A percentile compares a stretch with the other conserved stretches of the same genome.
Evolutionary conservation across 2,888 invertebrate genomes (phyloP).

Genomic region (Drosophila flavopinicola): DNA sequence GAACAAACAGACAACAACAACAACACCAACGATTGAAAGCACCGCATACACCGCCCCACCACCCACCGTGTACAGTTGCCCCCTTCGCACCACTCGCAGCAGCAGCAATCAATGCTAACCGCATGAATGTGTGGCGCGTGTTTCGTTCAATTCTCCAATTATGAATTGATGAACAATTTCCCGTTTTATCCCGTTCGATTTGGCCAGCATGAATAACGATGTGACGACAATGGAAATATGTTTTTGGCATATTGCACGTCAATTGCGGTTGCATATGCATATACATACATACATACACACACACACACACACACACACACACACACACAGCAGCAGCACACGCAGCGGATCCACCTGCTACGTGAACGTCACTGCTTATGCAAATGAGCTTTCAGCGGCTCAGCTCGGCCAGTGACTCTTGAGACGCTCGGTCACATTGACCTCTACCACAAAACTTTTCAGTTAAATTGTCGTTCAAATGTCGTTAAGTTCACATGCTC

Average conservation of each 20-base stretch:
- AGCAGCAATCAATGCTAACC: constrained; percentile 36
- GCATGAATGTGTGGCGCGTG: constrained; percentile 64
- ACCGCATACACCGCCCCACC: not conserved
- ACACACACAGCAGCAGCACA: not conserved
- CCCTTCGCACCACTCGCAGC: not conserved
- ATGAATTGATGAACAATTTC: constrained; percentile 68
- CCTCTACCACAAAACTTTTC: not conserved
- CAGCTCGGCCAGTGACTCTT: constrained; percentile 42
- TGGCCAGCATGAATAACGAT: constrained; percentile 18
- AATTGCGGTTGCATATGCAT: constrained; percentile 8
- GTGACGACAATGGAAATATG: constrained; percentile 25
- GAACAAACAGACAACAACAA: constrained; percentile 10
- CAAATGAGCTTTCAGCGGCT: constrained; percentile 6
- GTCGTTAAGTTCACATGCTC: constrained; percentile 13
- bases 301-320: not conserved
- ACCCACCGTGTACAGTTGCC: no score
- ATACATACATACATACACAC: not conserved
- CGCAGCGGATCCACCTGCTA: not conserved
- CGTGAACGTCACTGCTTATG: constrained; percentile 5
- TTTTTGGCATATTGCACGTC: not conserved
- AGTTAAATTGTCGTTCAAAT: constrained; percentile 15
- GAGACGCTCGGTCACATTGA: constrained; percentile 5
- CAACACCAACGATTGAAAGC: constrained; percentile 6
- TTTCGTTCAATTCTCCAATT: constrained; percentile 60
- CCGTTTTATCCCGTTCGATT: constrained; percentile 60